Conservation (phyloP, 2,888 invertebrate genomes). For the Panzeria rudis region DNA sequence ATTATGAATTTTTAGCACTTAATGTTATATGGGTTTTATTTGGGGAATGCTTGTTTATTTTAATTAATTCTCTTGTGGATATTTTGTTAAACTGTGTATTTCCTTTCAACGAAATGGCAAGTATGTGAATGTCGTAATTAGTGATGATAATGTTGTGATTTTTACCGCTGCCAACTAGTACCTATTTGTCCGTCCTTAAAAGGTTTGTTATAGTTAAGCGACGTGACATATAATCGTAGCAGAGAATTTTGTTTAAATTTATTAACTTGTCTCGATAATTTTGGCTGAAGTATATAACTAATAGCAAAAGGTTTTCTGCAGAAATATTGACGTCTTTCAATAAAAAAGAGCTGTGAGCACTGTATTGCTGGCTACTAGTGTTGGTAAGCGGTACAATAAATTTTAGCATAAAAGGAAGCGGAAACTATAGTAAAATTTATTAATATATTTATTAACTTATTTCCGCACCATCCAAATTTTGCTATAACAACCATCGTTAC, state of each 20-base stretch:
- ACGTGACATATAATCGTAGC: not conserved
- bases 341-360: not conserved
- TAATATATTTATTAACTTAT: too few species aligned
- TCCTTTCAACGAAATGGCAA: not conserved
- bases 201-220: not conserved
- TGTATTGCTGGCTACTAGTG: not conserved
- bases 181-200: not conserved
- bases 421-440: not conserved
- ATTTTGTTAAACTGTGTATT: constrained; percentile 36
- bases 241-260: too few species aligned
- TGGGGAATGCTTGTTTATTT: constrained; percentile 11
- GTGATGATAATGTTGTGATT: constrained; percentile 20
- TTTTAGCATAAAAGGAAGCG: not conserved
- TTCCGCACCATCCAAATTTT: too few species aligned
- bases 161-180: not conserved
- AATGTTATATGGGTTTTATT: constrained; percentile 3
- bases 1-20: not conserved
- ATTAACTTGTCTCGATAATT: too few species aligned
- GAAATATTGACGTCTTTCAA: not conserved
- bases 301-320: not conserved
- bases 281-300: too few species aligned
- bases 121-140: constrained; percentile 19
- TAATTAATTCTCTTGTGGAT: not conserved
- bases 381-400: not conserved
- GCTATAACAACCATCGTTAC: too few species aligned